Base-by-base conservation (phyloP, 2,797 vertebrate species). In the Sitta carolinensis region DNA sequence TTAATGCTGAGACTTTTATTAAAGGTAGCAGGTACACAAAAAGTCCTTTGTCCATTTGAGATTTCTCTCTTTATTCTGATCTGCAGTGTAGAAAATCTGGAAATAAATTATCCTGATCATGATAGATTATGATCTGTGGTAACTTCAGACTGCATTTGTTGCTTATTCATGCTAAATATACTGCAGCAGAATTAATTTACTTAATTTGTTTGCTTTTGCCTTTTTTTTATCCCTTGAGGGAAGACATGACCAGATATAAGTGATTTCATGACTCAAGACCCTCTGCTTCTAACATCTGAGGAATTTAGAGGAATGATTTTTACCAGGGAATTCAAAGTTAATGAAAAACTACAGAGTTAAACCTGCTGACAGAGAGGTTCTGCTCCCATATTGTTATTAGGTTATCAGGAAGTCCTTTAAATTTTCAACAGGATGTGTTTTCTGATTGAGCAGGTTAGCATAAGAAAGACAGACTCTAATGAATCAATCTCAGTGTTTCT, bases 341-440 rank as follows among this genome's bases (percentile, higher is more conserved):
- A 89, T 10, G 27, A 55, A 94, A 90, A 97, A 81, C 40, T 73
- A 61, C 27, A 34, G 32, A 42, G 30, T 66, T 91, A 76, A 80
- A 82, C 45, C 25, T 73, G 81, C 81, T 92, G 91, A 83, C 61
- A 73, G 26, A 40, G 55, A 91, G 23, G 26, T 95, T 85, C 50
- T 79, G 52, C 64, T 84, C 78, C 87, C 67, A 80, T 94, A 78
- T 89, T 86, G 91, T 93, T 94, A 84, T 90, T 77, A 94, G 83
- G 74, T 80, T 91, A 91, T 79, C 42, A 62, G 64, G 93, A 94
- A 94, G 88, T 69, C 59, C 59, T 93, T 92, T 86, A 90, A 87
- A 94, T 75, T 94, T 96, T 95, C 76, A 95, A 79, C 58, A 83
- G 89, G 72, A 81, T 93, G 57, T 95, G 55, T 38, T 72, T 95